Base-by-base conservation (phyloP, 92 coral and sea anemone species). In the Nematostella vectensis region DNA sequence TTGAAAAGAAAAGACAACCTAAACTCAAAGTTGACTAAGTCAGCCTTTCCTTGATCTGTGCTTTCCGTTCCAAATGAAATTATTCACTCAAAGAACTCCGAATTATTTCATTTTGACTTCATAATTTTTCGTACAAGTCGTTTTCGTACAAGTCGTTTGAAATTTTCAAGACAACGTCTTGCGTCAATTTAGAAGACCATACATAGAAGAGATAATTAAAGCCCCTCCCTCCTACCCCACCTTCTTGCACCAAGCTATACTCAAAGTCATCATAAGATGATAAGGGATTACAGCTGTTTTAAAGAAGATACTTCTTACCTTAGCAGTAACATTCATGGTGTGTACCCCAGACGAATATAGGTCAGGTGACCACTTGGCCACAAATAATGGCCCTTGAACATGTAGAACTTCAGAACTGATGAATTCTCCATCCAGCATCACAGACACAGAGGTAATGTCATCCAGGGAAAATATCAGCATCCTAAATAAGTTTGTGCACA, bases 391-490 rank as follows among this genome's bases (percentile, higher is more conserved):
- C 16, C 97, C 97, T 29, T 85, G 19, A 10, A 77, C 89, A 36
- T 80, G 88, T 24, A 44, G 52, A 26, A 75, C 84, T 1, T 31
- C 40, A 28, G 72, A 63, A 43, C 28, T 24, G 29, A 89, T 63
- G 11, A 75, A 70, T 3, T 36, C 59, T 4, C 76, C 95, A 60
- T 89, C 89, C 22, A 89, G 77, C 29, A 65, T 48, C n/a, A 85
- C 59, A 17, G 58, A 4, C 22, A 82, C 73, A 49, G 86, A 80
- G 49, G 57, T 45, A 17, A 89, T 73, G 18, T 79, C 62, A 37
- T 67, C 61, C 8, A 88, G 86, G 2, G 97, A 85, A 63, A 89
- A 89, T 24, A 72, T 74, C 27, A 89, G 72, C 69, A 89, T 66
- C 62, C 97, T 89, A 57, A 16, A 48, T 61, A 20, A 19, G 36